Percentiles rank a stretch among this genome's conserved stretches.
Conservation (phyloP, 2,797 vertebrate species). For the Eulemur albifrons region DNA sequence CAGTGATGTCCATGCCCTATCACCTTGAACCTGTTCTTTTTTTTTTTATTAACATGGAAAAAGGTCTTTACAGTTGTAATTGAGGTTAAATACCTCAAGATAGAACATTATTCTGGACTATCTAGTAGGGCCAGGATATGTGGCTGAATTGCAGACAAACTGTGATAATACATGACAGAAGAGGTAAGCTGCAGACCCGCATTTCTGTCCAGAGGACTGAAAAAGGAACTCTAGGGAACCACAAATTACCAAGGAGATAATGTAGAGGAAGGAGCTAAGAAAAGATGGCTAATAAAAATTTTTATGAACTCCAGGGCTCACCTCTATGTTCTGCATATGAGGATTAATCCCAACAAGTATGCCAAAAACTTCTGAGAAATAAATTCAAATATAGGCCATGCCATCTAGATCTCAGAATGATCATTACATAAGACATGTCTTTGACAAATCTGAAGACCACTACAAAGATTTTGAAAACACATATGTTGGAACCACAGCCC, state of each 20-base stretch:
- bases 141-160: background rate
- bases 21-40: background rate
- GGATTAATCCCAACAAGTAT: background rate
- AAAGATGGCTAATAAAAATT: background rate
- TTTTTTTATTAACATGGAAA: background rate
- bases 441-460: background rate
- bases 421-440: background rate
- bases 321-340: background rate
- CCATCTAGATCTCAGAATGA: background rate
- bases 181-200: background rate
- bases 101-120: background rate
- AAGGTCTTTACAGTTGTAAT: background rate
- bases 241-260: background rate
- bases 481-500: background rate
- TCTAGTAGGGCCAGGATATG: background rate
- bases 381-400: background rate
- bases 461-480: background rate
- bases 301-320: background rate
- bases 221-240: background rate
- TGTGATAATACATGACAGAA: background rate
- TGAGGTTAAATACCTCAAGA: background rate
- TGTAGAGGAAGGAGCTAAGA: background rate
- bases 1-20: background rate
- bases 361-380: background rate
- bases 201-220: background rate